These are phyloP conservation scores for Dipodomys merriami DNA, from an alignment of 2,113 vertebrate genomes.

Conservation along the genomic window DNA sequence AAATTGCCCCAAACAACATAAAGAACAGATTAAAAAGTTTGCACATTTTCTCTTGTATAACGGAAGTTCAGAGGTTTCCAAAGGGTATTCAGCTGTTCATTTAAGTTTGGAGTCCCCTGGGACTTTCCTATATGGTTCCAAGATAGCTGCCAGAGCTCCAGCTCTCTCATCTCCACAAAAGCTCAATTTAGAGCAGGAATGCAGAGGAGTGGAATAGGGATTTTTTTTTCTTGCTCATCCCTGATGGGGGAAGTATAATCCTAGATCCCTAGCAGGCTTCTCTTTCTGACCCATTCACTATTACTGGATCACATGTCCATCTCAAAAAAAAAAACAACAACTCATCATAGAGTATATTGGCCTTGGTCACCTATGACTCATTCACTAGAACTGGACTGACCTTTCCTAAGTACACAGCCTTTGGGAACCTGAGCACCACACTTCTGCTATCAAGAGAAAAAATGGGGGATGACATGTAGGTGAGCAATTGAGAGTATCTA, in stretches of 20 bases:
- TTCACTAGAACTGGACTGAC: background rate
- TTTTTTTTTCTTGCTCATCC: conserved; percentile 4
- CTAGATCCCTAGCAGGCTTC: background rate
- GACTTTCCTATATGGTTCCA: background rate
- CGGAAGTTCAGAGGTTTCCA: background rate
- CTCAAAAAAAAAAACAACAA: background rate
- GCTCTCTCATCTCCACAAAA: background rate
- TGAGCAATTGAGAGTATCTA: background rate
- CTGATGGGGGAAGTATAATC: background rate
- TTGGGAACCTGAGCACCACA: background rate
- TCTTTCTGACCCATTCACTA: background rate
- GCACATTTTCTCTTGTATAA: background rate
- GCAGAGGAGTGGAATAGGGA: rapidly evolving
- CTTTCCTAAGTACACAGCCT: background rate
- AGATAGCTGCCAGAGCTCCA: background rate
- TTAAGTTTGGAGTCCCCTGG: background rate
- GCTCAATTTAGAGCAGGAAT: background rate
- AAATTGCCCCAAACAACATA: background rate
- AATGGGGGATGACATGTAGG: no score
- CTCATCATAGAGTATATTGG: no score
- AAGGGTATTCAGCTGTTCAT: background rate
- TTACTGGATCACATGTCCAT: background rate
- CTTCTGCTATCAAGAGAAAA: background rate
- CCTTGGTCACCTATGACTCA: background rate
- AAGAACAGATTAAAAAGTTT: background rate